Percentiles rank a stretch among this genome's conserved stretches.
Conservation (phyloP, 2,113 vertebrate species). For the Prunella himalayana region DNA sequence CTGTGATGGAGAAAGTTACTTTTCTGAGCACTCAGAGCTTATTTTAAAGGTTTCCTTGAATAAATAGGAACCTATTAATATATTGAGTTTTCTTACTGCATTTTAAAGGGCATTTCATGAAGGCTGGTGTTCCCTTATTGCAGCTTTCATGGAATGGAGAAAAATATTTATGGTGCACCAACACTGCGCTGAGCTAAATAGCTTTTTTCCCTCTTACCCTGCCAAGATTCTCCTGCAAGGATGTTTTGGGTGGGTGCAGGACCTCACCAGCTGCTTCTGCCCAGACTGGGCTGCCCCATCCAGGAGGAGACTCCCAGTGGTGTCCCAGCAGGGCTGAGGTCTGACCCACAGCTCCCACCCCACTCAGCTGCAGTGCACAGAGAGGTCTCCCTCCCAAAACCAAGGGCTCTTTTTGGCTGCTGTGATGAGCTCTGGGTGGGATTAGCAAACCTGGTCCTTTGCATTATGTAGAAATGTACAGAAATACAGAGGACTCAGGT, state of each 20-base stretch:
- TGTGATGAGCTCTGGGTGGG: rapidly evolving
- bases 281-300: rapidly evolving
- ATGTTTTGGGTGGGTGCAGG: neutral
- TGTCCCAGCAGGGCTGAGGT: neutral
- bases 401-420: neutral
- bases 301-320: rapidly evolving
- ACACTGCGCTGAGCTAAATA: neutral
- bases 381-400: neutral
- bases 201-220: neutral
- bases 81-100: neutral
- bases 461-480: neutral
- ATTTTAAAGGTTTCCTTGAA: neutral
- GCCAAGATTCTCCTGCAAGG: neutral
- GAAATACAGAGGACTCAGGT: neutral
- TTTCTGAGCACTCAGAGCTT: neutral
- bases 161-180: slow-evolving; percentile 10
- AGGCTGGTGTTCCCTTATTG: neutral
- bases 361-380: neutral
- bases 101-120: neutral
- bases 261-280: neutral
- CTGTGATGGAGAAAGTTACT: neutral
- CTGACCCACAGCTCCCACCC: neutral
- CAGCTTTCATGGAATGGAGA: neutral
- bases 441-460: neutral
- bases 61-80: neutral